phyloP scores from a whole-genome alignment of 2,888 invertebrate species.

The Drosophila hawaiiensis region DNA sequence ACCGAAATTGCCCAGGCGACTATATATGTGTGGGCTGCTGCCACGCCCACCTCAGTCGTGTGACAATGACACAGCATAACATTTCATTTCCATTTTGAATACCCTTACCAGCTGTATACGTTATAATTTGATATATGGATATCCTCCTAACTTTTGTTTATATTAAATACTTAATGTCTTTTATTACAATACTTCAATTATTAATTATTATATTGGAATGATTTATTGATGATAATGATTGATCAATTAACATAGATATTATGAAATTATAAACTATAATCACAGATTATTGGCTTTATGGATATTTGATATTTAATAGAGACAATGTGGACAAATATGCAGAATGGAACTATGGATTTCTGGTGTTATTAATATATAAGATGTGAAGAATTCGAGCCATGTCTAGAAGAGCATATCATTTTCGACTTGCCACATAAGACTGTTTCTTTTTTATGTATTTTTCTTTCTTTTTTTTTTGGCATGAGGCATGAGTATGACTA shows the following conservation, averaged over 20 bases:
- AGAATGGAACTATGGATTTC: no score
- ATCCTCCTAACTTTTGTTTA: not conserved
- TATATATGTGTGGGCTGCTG: constrained; percentile 27
- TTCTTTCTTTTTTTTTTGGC: constrained; percentile 21
- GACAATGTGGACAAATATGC: not conserved
- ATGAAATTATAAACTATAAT: not conserved
- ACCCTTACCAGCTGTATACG: not conserved
- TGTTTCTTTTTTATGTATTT: constrained; percentile 11
- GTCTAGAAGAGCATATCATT: not conserved
- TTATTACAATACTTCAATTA: not conserved
- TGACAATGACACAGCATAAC: constrained; percentile 76
- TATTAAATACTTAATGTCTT: not conserved
- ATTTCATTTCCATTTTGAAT: constrained; percentile 54
- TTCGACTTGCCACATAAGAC: not conserved
- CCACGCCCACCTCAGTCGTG: constrained; percentile 51
- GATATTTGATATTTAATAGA: not conserved
- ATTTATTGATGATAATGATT: not conserved
- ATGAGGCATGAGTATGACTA: constrained; percentile 65
- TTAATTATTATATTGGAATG: not conserved
- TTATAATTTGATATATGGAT: not conserved
- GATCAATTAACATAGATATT: not conserved
- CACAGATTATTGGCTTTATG: not conserved
- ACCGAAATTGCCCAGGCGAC: constrained; percentile 27
- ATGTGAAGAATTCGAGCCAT: no score
- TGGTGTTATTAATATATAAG: not conserved